Base-by-base conservation (phyloP, 2,797 vertebrate genomes). In the Enteromius viviparus region DNA sequence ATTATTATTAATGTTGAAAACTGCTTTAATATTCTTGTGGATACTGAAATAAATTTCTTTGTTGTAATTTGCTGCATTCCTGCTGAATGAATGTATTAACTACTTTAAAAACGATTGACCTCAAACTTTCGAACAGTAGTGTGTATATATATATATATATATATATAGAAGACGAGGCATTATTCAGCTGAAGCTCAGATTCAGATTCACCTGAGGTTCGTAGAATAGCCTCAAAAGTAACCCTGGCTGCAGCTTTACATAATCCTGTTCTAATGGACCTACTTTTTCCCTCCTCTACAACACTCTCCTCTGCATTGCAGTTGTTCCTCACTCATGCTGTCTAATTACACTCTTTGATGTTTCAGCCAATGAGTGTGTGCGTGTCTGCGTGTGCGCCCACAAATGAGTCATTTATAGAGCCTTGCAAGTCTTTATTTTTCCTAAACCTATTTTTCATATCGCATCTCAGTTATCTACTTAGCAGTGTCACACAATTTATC, bases 221-320 rank as follows among this genome's bases (percentile, higher is more conserved):
- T 26, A 47, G 65, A 71, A 53, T 66, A 60, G n/a, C n/a, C 47
- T 68, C 23, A 58, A 65, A 55, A 45, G 75, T 69, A 77, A 58
- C 81, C 51, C 51, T 40, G 15, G 29, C 29, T 74, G 14, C 79
- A 81, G 78, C 40, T 68, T 84, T 53, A 80, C 79, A 78, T 70
- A 70, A 74, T 80, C 49, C 58, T 68, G 70, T 81, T 86, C 62
- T 83, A 82, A 84, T 84, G 70, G 81, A 64, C 58, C 58, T 69
- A 71, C 32, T 78, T 83, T 83, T 40, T 71, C 65, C 32, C 21
- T 58, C 19, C 60, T 80, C 51, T 23, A 49, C n/a, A 47, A 65
- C 66, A 55, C 66, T 49, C 71, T 81, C 69, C 66, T 65, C 82
- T 86, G 83, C 86, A 87, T 81, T 88, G 87, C 88, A 87, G 88